Evolutionary conservation across 2,797 vertebrate species (phyloP).

Genomic region (Naso thynnoides): DNA sequence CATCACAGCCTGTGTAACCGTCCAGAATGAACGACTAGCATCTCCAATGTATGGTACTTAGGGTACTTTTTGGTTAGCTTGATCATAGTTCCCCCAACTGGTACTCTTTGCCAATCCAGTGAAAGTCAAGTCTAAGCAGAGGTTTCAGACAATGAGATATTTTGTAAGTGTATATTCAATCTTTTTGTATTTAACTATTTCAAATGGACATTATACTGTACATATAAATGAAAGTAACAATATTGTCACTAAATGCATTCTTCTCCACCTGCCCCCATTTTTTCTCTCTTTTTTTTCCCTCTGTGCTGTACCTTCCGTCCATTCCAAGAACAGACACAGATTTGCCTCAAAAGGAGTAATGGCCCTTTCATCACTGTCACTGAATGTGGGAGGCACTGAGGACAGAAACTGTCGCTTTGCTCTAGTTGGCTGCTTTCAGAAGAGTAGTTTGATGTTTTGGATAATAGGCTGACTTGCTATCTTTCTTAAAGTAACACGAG

Average conservation of each 20-base stretch:
- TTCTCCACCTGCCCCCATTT: conserved; percentile 61
- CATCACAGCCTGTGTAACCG: conserved; percentile 11
- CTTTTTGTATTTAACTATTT: conserved; percentile 82
- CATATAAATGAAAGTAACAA: conserved; percentile 60
- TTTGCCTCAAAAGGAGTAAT: conserved; percentile 46
- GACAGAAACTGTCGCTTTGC: conserved; percentile 12
- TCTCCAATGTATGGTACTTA: conserved; percentile 31
- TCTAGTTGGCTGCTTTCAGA: neutral
- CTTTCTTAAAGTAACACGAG: neutral
- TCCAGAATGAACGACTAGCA: conserved; percentile 55
- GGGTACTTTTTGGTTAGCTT: conserved; percentile 51
- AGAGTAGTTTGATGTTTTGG: neutral
- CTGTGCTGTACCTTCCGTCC: conserved; percentile 76
- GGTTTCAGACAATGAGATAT: conserved; percentile 77
- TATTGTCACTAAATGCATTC: conserved; percentile 77
- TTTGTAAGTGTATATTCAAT: conserved; percentile 81
- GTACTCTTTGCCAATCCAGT: conserved; percentile 54
- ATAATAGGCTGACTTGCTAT: neutral
- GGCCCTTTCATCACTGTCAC: conserved; percentile 4
- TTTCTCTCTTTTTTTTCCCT: conserved; percentile 45
- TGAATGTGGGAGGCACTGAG: neutral
- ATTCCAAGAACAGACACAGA: conserved; percentile 80
- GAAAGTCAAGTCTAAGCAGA: conserved; percentile 65
- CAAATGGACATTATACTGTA: conserved; percentile 66
- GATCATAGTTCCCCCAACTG: conserved; percentile 43